Base-by-base conservation (phyloP, 2,888 invertebrate genomes). In the Prionchulus punctatus region DNA sequence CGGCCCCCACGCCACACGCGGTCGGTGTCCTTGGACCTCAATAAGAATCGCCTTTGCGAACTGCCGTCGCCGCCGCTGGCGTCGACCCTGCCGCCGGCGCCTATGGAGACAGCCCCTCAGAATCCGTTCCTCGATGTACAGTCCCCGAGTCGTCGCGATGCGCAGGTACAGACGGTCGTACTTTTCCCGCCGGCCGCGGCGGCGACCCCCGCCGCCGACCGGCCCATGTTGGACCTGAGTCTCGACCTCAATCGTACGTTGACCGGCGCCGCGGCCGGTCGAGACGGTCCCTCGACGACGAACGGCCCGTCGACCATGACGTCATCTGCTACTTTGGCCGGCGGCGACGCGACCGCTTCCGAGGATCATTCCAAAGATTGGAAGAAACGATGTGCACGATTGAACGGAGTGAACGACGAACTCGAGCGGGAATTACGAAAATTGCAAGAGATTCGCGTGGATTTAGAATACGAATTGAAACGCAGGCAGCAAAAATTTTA, bases 1-100 rank as follows among this genome's bases (percentile, higher is more conserved):
- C 62, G 68, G 4, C 64, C 66, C 2, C 53, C 45, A 28, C 52
- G 56, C 36, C 68, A 68, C 53, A 64, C 61, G 36, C 56, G 68
- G 42, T 65, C 64, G 54, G 67, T 64, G 4, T 66, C 66, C 52
- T 55, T 68, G 18, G 68, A 68, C 56, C 58, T 68, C 18, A 43
- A 15, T 18, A 49, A 49, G 12, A 49, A 26, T 4, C 45, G 30
- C 28, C 12, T 18, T 30, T 49, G 28, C 7, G 12, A 26, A 15
- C 28, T n/a, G n/a, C n/a, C n/a, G n/a, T n/a, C n/a, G n/a, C n/a
- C n/a, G n/a, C n/a, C n/a, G n/a, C n/a, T n/a, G n/a, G 36, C 36
- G 36, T 36, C 36, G 36, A 36, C 7, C 36, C 36, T 12, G 36
- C 36, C 36, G 36, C 36, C 7, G 15, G 47, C 23, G n/a, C 36